Evolutionary conservation across 30 jellyfish, hydroid and myxozoan species (phyloP).

Genomic region (Clytia hemisphaerica): DNA sequence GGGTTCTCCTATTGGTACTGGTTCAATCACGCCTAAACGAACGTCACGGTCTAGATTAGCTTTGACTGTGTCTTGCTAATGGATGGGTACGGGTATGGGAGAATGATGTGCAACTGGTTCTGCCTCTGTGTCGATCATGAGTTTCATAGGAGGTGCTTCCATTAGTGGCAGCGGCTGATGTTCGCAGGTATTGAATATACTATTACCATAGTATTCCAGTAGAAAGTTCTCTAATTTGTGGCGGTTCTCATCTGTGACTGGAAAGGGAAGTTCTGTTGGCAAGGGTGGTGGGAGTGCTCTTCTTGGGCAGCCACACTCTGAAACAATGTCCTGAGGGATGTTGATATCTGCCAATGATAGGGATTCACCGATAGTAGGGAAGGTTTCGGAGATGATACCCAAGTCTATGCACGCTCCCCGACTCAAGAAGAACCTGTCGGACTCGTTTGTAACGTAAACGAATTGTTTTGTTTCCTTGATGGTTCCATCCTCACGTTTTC

Average conservation of each 20-base stretch:
- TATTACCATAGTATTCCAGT: constrained; percentile 8
- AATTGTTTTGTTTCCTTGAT: background rate
- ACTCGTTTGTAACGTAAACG: background rate
- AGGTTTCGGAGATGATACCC: background rate
- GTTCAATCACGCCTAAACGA: constrained; percentile 31
- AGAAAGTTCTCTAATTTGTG: background rate
- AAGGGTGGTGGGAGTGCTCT: constrained; percentile 5
- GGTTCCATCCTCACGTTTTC: background rate
- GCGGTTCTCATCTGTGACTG: background rate
- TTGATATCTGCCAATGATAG: too few relatives aligned
- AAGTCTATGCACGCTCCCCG: background rate
- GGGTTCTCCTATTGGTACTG: constrained; percentile 40
- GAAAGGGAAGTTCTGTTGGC: constrained; percentile 25
- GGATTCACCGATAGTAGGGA: constrained; percentile 10
- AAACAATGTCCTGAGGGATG: background rate
- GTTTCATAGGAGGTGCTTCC: background rate
- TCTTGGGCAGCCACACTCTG: background rate
- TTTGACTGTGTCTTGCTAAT: constrained; percentile 27
- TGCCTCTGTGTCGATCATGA: constrained; percentile 15
- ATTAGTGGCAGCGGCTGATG: background rate
- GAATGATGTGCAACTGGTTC: constrained; percentile 26
- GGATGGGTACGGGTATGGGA: too few relatives aligned
- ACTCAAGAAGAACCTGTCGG: background rate
- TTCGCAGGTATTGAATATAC: constrained; percentile 3
- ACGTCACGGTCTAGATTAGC: constrained; percentile 49